Evolutionary conservation across 1,140 invertebrate genomes (phyloP).

Genomic region (Zaprionus ghesquierei): DNA sequence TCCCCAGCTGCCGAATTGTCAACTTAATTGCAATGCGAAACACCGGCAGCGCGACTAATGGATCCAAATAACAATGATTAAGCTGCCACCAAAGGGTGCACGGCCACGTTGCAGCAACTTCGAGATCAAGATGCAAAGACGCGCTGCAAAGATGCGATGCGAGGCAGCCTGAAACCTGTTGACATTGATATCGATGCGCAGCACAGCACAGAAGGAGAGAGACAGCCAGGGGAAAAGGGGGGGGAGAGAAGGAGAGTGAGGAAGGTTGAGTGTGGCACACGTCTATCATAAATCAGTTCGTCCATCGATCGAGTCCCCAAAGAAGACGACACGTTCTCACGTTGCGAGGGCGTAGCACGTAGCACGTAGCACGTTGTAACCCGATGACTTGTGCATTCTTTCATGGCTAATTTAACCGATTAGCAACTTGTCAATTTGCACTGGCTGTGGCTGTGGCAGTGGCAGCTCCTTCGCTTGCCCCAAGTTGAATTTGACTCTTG

Average conservation of each 20-base stretch:
- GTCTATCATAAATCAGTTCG: slow-evolving; percentile 64
- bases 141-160: neutral
- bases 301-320: slow-evolving; percentile 9
- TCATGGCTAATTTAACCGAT: slow-evolving; percentile 79
- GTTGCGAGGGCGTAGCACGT: slow-evolving; percentile 66
- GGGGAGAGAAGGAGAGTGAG: neutral
- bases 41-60: slow-evolving; percentile 73
- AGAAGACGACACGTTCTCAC: slow-evolving; percentile 55
- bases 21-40: slow-evolving; percentile 73
- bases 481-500: slow-evolving; percentile 40
- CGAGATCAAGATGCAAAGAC: slow-evolving; percentile 14
- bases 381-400: slow-evolving; percentile 73
- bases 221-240: neutral
- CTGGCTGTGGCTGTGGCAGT: slow-evolving; percentile 4
- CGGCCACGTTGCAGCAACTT: slow-evolving; percentile 10
- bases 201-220: neutral
- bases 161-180: slow-evolving; percentile 57
- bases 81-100: slow-evolving; percentile 25
- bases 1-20: slow-evolving; percentile 63
- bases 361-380: slow-evolving; percentile 44
- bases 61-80: slow-evolving; percentile 78
- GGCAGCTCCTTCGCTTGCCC: neutral
- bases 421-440: slow-evolving; percentile 57
- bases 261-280: slow-evolving; percentile 55
- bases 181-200: slow-evolving; percentile 72